Base-by-base conservation (phyloP, 2,797 vertebrate species). In the Spinibarbus caldwelli region DNA sequence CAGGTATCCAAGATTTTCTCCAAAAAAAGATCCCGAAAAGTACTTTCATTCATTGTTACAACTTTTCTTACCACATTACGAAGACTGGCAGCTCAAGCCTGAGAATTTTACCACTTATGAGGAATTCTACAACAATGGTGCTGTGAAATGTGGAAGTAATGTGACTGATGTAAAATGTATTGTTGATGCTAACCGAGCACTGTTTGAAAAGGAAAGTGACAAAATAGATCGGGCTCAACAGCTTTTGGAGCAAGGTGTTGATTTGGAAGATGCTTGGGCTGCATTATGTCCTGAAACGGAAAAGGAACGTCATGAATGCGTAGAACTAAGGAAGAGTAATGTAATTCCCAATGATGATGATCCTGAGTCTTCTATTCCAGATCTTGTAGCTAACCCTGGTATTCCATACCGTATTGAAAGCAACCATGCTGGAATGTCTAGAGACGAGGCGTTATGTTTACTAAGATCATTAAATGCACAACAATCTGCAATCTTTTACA, bases 71-170 rank as follows among this genome's bases (percentile, higher is more conserved):
- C 17, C 64, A 14, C 64, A 67, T 67, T 67, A 67, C 31, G 31
- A 34, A 67, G 70, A 72, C 17, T 47, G 6, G 0, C 41, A 72
- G 6, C n/a, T 72, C 2, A 72, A 45, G 41, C 70, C 41, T 29
- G 41, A 29, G 5, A 67, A 67, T 67, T 17, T 21, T 67, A 34
- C 15, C 23, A 71, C 68, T 71, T 71, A 43, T n/a, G 38, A 43
- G 3, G 36, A 71, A 12, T 71, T 71, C 36, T 71, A 43, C 23
- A 71, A n/a, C 2, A 17, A 17, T 9, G n/a, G 70, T 72, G n/a
- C 70, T 72, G 70, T 72, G 41, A 7, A 72, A 14, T 72, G 70
- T 72, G 41, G n/a, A 72, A 7, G 68, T 71, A 41, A 12, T 64
- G 34, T 71, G 38, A 41, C 23, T 3, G 14, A 14, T 10, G 67